Conservation (phyloP, 2,797 vertebrate species). For the Heliangelus exortis region DNA sequence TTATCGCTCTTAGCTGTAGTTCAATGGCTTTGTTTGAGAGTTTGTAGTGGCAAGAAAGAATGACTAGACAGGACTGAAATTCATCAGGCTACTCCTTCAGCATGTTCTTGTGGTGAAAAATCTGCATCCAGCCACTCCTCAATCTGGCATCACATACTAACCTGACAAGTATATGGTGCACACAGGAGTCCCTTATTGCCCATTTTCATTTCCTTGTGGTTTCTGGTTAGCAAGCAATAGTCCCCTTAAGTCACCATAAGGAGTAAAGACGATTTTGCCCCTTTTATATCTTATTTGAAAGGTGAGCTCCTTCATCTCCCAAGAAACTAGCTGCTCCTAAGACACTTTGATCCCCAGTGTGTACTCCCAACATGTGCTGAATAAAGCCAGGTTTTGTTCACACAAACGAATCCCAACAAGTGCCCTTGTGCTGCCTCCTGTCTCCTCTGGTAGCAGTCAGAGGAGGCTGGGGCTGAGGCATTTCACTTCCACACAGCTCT, state of each 20-base stretch:
- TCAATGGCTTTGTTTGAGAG: background rate
- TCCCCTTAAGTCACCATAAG: background rate
- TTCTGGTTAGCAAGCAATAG: slow-evolving; percentile 38
- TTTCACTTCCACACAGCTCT: background rate
- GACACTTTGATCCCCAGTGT: slow-evolving; percentile 8
- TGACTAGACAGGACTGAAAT: background rate
- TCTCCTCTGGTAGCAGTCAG: slow-evolving; percentile 11
- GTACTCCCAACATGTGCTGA: background rate
- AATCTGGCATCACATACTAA: background rate
- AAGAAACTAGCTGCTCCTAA: background rate
- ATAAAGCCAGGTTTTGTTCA: slow-evolving; percentile 9
- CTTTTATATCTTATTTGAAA: slow-evolving; percentile 9
- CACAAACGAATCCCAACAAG: slow-evolving; percentile 19
- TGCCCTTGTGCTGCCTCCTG: background rate
- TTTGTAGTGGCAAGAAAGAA: background rate
- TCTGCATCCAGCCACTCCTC: background rate
- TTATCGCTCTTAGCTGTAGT: background rate
- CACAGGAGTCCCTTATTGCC: slow-evolving; percentile 31
- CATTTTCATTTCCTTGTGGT: slow-evolving; percentile 1
- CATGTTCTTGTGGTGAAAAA: background rate
- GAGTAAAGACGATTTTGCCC: background rate
- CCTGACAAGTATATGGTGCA: slow-evolving; percentile 9
- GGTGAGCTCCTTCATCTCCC: background rate
- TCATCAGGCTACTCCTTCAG: background rate
- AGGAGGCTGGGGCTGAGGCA: background rate